phyloP scores from a whole-genome alignment of 1,140 invertebrate genomes.

The Drosophila seguyi region DNA sequence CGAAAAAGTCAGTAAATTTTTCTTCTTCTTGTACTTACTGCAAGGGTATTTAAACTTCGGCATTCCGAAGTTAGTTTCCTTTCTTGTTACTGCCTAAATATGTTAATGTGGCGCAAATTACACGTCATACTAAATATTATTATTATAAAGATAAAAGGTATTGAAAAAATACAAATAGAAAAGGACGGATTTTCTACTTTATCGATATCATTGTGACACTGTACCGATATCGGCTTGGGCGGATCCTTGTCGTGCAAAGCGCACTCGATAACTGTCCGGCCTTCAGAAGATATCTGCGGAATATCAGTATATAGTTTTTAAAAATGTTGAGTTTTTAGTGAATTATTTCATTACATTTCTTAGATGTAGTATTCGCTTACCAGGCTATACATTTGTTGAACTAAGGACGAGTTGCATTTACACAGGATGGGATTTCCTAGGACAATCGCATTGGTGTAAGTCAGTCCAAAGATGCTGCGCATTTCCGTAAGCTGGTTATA shows the following conservation, averaged over 20 bases:
- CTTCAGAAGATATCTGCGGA: neutral
- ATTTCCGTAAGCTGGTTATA: slow-evolving; percentile 28
- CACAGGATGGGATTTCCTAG: slow-evolving; percentile 5
- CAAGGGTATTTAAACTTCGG: no score
- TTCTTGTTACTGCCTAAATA: no score
- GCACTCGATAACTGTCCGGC: neutral
- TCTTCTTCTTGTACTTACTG: no score
- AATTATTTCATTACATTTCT: neutral
- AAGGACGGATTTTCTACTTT: neutral
- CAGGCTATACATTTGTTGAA: neutral
- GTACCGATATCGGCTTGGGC: neutral
- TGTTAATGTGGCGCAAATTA: no score
- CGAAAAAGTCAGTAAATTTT: no score
- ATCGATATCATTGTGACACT: neutral
- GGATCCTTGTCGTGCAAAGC: neutral
- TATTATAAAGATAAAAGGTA: no score
- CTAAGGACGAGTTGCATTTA: neutral
- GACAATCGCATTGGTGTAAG: neutral
- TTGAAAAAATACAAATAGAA: no score
- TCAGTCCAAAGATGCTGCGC: slow-evolving; percentile 1
- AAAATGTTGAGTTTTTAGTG: neutral
- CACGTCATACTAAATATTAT: no score
- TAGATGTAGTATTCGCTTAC: neutral
- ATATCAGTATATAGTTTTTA: neutral
- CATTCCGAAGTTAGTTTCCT: no score